Evolutionary conservation across 2,113 vertebrate species (phyloP).

Genomic region (Ovis aries): DNA sequence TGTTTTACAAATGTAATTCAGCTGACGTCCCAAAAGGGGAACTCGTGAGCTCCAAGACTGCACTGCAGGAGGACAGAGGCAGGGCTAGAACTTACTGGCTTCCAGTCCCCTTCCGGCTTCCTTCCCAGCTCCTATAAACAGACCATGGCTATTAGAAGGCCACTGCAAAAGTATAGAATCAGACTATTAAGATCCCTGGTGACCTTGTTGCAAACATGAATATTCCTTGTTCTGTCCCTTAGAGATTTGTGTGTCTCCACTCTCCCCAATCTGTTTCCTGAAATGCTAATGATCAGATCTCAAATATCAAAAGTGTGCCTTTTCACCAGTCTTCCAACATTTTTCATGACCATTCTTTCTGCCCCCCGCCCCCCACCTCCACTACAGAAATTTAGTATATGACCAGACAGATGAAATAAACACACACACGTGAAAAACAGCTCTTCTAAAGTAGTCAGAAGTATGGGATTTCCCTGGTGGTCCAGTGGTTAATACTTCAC

Average conservation of each 20-base stretch:
- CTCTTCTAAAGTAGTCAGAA: neutral
- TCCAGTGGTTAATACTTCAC: neutral
- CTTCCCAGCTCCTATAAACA: neutral
- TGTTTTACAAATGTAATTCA: neutral
- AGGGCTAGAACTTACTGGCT: neutral
- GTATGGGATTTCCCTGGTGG: neutral
- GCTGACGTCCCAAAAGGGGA: neutral
- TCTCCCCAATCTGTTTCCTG: neutral
- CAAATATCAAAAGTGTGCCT: neutral
- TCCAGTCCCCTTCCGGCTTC: neutral
- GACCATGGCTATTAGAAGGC: neutral
- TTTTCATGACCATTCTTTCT: neutral
- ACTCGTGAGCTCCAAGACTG: neutral
- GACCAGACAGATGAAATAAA: neutral
- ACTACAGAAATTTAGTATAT: neutral
- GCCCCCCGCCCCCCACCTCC: too few species aligned
- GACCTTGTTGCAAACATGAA: neutral
- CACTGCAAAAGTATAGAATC: neutral
- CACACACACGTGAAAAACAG: neutral
- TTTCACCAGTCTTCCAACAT: neutral
- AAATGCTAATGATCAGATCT: neutral
- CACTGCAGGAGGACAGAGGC: neutral
- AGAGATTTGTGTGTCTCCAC: neutral
- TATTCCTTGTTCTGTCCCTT: neutral
- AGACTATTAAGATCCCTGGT: neutral